Percentiles rank a stretch among this genome's conserved stretches.
Conservation (phyloP, 1,140 invertebrate genomes). For the Eueides isabella region DNA sequence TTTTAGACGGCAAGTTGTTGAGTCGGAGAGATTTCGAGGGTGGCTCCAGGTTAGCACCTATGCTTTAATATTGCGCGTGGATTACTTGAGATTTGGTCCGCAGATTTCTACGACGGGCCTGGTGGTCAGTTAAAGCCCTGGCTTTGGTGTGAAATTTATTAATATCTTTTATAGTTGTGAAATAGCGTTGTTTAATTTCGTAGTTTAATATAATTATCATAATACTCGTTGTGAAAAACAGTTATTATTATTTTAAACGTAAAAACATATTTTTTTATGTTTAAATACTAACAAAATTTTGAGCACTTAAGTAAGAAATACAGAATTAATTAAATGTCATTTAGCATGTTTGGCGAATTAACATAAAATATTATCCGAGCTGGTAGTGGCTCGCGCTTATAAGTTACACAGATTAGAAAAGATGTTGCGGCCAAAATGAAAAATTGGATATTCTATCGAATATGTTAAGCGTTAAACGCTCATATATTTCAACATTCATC, state of each 20-base stretch:
- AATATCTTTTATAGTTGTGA: conserved; percentile 34
- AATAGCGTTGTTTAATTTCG: not conserved
- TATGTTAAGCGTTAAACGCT: not conserved
- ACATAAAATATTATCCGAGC: conserved; percentile 5
- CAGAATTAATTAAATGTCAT: conserved; percentile 17
- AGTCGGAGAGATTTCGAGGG: conserved; percentile 47
- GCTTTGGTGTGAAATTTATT: conserved; percentile 61
- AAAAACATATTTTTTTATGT: not conserved
- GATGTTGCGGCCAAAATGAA: not conserved
- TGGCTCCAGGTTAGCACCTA: conserved; percentile 73
- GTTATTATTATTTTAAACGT: not conserved
- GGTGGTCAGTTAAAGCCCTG: conserved; percentile 71
- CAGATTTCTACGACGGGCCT: conserved; percentile 47
- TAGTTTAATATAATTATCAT: not conserved
- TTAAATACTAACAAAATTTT: too few species aligned
- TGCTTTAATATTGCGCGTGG: conserved; percentile 72
- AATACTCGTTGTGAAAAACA: not conserved
- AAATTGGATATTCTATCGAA: conserved; percentile 12
- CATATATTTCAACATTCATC: conserved; percentile 2
- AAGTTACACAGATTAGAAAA: conserved; percentile 19
- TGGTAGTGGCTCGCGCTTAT: conserved; percentile 8
- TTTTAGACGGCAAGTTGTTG: conserved; percentile 64
- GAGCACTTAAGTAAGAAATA: not conserved
- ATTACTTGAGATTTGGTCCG: conserved; percentile 73
- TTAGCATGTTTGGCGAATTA: conserved; percentile 25